phyloP scores from a whole-genome alignment of 2,113 vertebrate genomes.

The Phocoena sinus region DNA sequence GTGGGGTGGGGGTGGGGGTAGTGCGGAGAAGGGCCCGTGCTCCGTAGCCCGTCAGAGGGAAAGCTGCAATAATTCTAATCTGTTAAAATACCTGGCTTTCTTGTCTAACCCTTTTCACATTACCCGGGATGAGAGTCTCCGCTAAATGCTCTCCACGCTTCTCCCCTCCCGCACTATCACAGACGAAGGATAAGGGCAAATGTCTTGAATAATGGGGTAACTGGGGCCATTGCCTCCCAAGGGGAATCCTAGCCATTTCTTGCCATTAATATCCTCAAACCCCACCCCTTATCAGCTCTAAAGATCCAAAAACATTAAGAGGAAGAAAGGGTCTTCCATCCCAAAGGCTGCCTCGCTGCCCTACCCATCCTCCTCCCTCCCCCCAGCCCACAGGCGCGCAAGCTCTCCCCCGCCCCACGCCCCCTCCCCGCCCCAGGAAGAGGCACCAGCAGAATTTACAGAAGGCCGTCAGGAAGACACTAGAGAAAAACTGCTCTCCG shows the following conservation, averaged over 20 bases:
- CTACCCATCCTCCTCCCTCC: rapidly evolving
- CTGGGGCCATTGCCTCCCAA: background rate
- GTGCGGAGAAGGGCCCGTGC: background rate
- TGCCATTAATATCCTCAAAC: background rate
- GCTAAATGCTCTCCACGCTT: background rate
- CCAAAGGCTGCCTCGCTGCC: background rate
- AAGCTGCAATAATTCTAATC: background rate
- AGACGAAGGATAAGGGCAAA: background rate
- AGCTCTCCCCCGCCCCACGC: too few relatives aligned
- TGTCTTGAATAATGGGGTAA: background rate
- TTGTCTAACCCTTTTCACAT: background rate
- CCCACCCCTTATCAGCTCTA: background rate
- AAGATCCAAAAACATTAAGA: background rate
- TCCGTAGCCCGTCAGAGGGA: background rate
- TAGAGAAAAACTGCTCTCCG: background rate
- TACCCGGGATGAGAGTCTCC: background rate
- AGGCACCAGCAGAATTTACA: rapidly evolving
- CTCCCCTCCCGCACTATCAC: background rate
- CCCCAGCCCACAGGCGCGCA: too few relatives aligned
- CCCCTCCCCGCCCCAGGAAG: background rate
- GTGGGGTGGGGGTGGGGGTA: too few relatives aligned
- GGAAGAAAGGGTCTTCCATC: background rate
- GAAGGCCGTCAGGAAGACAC: background rate
- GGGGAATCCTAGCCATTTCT: background rate
- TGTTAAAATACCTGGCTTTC: background rate